Base-by-base conservation (phyloP, 2,888 invertebrate species). In the Barypeithes pellucidus region DNA sequence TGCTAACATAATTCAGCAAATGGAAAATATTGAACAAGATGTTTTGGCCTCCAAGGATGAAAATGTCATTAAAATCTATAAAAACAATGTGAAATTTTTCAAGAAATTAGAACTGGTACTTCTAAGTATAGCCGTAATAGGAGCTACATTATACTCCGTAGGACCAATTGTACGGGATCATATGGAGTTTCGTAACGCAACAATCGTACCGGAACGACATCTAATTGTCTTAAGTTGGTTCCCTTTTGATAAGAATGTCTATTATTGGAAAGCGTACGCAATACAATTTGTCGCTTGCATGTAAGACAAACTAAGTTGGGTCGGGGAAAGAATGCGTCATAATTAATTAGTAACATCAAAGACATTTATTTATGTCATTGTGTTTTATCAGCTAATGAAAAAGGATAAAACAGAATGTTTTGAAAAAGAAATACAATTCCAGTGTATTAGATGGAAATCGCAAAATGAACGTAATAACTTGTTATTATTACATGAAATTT, bases 211-310 rank as follows among this genome's bases (percentile, higher is more conserved):
- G 2, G 29, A 52, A 14, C 52, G 52, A 5, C 52, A 52, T 33
- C 68, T 76, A 11, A 76, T 78, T 50, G 69, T 76, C 29, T 45
- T 60, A 7, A 73, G 75, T 50, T 77, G 78, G 75, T 76, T 66
- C 47, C 78, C 78, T 3, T 76, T 77, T 45, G 76, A 78, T 45
- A 62, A 73, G 12, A 54, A 76, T 33, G 45, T 73, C 63, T 61
- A 77, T 52, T 76, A 78, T 41, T 73, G 14, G 36, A 24, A 29
- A 11, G 69, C 77, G 0, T 77, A 72, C 43, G 2, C 52, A 9
- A 57, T 77, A 14, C 77, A 78, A 18, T 60, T 72, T 36, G 22
- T 66, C 16, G 75, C 62, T 11, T 76, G 75, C 7, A 59, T 67
- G 36, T 68, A 59, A 18, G 78, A 39, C 3, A 8, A 2, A 39